Percentiles rank a stretch among this genome's conserved stretches.
phyloP scores from a whole-genome alignment of 1,140 invertebrate species.

The Psilanteris sp. region DNA sequence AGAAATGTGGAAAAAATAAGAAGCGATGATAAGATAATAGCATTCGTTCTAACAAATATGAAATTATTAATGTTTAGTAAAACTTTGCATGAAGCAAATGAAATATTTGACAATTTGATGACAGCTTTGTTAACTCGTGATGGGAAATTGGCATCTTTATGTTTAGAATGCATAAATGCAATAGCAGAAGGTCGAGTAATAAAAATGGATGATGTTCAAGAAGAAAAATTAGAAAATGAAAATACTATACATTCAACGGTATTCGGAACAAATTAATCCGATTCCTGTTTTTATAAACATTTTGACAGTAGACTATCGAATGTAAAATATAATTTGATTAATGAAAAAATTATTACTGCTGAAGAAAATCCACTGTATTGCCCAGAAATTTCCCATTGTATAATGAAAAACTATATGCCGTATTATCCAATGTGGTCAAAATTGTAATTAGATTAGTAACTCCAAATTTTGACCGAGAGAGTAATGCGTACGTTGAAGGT shows the following conservation, averaged over 20 bases:
- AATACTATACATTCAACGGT: not conserved
- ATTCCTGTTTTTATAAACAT: too few relatives aligned
- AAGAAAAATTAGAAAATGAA: not conserved
- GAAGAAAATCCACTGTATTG: not conserved
- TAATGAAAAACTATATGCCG: slow-evolving; percentile 1
- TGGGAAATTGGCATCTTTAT: not conserved
- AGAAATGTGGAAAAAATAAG: slow-evolving; percentile 18
- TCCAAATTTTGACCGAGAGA: slow-evolving; percentile 16
- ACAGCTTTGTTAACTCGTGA: slow-evolving; percentile 9
- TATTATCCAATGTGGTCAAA: slow-evolving; percentile 29
- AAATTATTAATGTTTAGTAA: slow-evolving; percentile 12
- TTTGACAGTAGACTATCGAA: slow-evolving; percentile 5
- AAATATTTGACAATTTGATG: slow-evolving; percentile 22
- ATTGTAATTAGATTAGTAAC: not conserved
- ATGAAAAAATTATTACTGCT: slow-evolving; percentile 1
- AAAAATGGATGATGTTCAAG: not conserved
- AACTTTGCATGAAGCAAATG: too few relatives aligned
- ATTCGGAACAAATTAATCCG: not conserved
- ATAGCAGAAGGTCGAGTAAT: not conserved
- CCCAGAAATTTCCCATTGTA: not conserved
- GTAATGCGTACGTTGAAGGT: slow-evolving; percentile 31
- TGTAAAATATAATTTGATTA: not conserved
- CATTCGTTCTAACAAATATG: slow-evolving; percentile 17
- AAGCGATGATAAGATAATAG: not conserved
- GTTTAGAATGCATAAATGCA: not conserved